Evolutionary conservation across 2,888 invertebrate genomes (phyloP), one percentile per base, ranked within the genome.

Genomic region (Sesamia inferens): DNA sequence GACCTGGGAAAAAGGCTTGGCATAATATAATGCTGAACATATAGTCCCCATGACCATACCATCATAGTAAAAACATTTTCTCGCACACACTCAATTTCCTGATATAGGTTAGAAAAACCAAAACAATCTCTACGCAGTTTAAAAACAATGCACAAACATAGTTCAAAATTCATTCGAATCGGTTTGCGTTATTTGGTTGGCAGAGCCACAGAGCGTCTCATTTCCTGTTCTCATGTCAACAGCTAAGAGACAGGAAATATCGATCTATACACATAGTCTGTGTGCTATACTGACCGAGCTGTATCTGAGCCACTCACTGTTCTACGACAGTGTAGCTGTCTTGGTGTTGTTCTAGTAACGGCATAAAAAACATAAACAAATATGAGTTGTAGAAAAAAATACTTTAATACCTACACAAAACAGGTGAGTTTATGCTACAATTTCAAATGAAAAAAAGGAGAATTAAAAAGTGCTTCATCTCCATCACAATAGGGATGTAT

Each of bases 181-280:
- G 7, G 55, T 65, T 77, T 63, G 47, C 55, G 31, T 48, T 78
- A 66, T 80, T 76, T 22, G 80, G 66, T 55, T 65, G 67, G 48
- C 19, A 48, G 42, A 54, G 0, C 39, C 64, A 31, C 59, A 24
- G 47, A 42, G 71, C 31, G 76, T 67, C 64, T 79, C 59, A 79
- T 79, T 81, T 81, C 79, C 79, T 79, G 70, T 67, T 67, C 64
- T 68, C 81, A 64, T 76, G 59, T 71, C 67, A 81, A 79, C 51
- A 81, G 58, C 63, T 24, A 13, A 24, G 55, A 55, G 48, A 57
- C 76, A 79, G 24, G 58, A 55, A 44, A 59, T 79, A 79, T 76
- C 31, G 76, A 71, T 67, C 51, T 19, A 31, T 31, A 31, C 58
- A 11, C 19, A 42, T 22, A 42, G 58, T 51, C 65, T 75, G 16